Conservation (phyloP, 2,113 vertebrate species). For the Peromyscus leucopus region DNA sequence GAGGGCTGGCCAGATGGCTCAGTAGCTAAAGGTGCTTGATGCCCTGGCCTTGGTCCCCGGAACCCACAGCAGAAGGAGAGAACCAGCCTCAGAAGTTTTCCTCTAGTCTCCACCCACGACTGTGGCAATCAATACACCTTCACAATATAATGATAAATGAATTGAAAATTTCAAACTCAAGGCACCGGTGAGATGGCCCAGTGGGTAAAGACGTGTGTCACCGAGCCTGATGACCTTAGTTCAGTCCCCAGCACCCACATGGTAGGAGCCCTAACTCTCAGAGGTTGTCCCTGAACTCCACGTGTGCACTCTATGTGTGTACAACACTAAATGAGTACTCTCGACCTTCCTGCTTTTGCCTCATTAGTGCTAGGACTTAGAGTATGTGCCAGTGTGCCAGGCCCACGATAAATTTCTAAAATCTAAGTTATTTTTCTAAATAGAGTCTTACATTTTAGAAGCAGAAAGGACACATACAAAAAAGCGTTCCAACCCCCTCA, state of each 20-base stretch:
- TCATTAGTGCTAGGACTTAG: neutral
- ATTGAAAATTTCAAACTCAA: neutral
- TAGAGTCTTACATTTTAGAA: neutral
- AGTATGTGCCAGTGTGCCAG: neutral
- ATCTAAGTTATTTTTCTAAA: conserved; percentile 6
- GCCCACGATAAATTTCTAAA: neutral
- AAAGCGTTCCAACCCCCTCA: neutral
- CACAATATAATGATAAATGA: neutral
- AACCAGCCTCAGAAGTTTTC: neutral
- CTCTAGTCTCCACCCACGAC: neutral
- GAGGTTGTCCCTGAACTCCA: neutral
- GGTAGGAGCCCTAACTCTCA: neutral
- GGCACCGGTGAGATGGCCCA: neutral
- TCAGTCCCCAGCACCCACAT: neutral
- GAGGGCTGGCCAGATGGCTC: neutral
- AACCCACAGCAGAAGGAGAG: neutral
- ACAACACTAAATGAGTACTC: neutral
- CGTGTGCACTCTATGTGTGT: neutral
- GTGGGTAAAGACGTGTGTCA: neutral
- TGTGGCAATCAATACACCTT: neutral
- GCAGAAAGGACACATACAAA: neutral
- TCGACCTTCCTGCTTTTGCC: neutral
- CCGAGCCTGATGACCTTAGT: neutral
- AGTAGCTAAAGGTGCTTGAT: neutral
- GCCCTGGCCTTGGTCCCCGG: neutral